Conservation (phyloP, 1,140 invertebrate species). For the Diorhabda sublineata region DNA sequence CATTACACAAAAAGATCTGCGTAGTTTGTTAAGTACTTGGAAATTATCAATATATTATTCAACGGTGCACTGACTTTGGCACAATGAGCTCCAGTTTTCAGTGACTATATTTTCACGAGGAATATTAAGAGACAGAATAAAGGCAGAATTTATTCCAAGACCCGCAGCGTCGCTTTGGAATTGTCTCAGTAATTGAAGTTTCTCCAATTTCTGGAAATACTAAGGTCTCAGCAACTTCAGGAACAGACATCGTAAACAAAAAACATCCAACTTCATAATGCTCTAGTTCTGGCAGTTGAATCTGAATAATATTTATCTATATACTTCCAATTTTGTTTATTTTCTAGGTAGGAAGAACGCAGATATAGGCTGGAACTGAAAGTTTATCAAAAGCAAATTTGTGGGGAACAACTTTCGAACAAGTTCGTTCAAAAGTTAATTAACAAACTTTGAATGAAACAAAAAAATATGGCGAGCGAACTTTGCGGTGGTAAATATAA, state of each 20-base stretch:
- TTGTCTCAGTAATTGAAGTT: slow-evolving; percentile 16
- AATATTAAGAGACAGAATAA: slow-evolving; percentile 6
- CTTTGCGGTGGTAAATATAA: slow-evolving; percentile 9
- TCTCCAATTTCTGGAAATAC: slow-evolving; percentile 9
- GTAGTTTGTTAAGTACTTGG: background rate
- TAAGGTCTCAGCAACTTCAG: slow-evolving; percentile 13
- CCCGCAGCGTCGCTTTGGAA: slow-evolving; percentile 9
- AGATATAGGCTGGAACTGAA: slow-evolving; percentile 7
- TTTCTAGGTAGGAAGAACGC: background rate
- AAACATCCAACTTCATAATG: slow-evolving; percentile 11
- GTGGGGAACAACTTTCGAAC: slow-evolving; percentile 4
- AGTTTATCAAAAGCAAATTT: slow-evolving; percentile 13
- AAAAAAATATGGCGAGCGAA: background rate
- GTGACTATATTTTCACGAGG: background rate
- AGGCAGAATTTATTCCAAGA: slow-evolving; percentile 7
- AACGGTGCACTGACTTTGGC: background rate
- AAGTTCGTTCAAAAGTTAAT: slow-evolving; percentile 11
- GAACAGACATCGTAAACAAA: slow-evolving; percentile 13
- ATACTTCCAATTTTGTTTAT: slow-evolving; percentile 7
- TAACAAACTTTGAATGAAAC: background rate
- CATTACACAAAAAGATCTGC: too few species aligned
- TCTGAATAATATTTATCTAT: slow-evolving; percentile 14
- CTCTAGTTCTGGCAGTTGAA: slow-evolving; percentile 9
- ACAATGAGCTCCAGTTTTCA: background rate
- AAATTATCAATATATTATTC: background rate